Evolutionary conservation across 2,888 invertebrate genomes (phyloP).

Genomic region (Apodemia hepburni): DNA sequence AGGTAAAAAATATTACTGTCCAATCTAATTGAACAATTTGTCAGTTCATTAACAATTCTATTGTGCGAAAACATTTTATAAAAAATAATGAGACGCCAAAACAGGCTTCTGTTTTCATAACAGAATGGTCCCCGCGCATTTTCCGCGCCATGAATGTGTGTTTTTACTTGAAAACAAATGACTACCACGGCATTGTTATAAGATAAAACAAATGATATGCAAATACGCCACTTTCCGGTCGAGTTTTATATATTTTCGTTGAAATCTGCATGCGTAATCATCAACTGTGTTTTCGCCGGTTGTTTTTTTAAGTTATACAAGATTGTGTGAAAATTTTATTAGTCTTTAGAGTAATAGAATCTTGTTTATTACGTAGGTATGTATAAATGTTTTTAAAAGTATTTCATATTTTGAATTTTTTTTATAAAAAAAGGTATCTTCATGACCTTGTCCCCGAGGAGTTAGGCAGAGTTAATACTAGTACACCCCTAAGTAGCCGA

Average conservation of each 20-base stretch:
- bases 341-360: neutral
- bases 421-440: too few species aligned
- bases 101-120: neutral
- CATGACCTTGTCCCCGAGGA: neutral
- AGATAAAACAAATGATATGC: constrained; percentile 31
- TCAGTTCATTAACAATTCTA: constrained; percentile 3
- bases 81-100: constrained; percentile 14
- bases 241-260: constrained; percentile 14
- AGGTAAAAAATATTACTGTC: too few species aligned
- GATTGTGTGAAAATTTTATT: neutral
- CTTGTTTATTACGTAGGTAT: neutral
- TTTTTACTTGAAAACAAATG: constrained; percentile 28
- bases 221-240: constrained; percentile 25
- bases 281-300: constrained; percentile 11
- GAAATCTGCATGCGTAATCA: constrained; percentile 10
- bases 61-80: constrained; percentile 2
- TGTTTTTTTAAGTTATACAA: constrained; percentile 17
- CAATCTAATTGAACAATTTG: neutral
- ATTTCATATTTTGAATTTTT: too few species aligned
- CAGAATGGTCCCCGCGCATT: constrained; percentile 3
- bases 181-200: constrained; percentile 27
- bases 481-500: neutral
- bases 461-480: neutral
- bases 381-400: too few species aligned
- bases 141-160: constrained; percentile 22